Percentiles rank a stretch among this genome's conserved stretches.
Conservation (phyloP, 2,797 vertebrate genomes). For the Poeciliopsis presidionis region DNA sequence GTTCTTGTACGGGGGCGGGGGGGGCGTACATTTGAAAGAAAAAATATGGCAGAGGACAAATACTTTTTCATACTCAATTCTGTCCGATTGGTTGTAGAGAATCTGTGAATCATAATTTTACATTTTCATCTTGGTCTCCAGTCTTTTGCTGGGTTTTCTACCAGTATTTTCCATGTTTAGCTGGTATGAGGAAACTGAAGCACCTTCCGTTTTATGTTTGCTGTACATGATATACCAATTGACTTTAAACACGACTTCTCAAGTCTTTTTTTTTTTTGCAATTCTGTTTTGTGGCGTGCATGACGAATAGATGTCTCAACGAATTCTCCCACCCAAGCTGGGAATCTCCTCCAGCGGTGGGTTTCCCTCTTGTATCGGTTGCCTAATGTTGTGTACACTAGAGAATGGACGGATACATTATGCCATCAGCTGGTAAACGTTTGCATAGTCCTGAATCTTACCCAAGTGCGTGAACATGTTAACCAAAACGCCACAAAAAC, state of each 20-base stretch:
- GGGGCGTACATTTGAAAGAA: not conserved
- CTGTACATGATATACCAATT: not conserved
- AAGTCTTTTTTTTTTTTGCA: not conserved
- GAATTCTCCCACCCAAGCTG: not conserved
- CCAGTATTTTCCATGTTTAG: not conserved
- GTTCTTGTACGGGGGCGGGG: not conserved
- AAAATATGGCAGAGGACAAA: not conserved
- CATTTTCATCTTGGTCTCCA: not conserved
- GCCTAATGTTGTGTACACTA: not conserved
- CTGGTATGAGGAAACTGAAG: not conserved
- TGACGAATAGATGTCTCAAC: not conserved
- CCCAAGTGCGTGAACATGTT: not conserved
- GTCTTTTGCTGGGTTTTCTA: not conserved
- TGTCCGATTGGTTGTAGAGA: not conserved
- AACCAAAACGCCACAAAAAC: not conserved
- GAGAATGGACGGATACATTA: not conserved
- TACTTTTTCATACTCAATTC: not conserved
- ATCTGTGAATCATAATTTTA: not conserved
- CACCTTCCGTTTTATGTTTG: not conserved
- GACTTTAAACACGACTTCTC: not conserved
- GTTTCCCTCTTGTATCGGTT: not conserved
- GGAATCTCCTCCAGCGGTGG: not conserved
- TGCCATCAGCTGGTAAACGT: not conserved
- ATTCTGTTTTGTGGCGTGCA: not conserved
- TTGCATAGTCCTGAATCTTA: not conserved